These are phyloP conservation scores for Micromussa lordhowensis DNA, from an alignment of 92 coral and sea anemone species.

Conservation along the genomic window DNA sequence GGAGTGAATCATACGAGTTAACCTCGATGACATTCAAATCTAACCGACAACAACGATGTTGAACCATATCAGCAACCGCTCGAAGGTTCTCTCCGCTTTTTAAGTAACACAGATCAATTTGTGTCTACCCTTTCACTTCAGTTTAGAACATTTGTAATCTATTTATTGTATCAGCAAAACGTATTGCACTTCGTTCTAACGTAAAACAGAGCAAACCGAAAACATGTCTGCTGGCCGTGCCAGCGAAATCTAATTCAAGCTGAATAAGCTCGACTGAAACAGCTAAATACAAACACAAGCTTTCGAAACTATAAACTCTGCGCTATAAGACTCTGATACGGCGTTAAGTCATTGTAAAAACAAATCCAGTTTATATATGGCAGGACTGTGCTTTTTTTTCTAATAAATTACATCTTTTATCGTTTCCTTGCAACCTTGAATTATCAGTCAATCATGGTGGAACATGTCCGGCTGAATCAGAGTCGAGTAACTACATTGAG, in stretches of 20 bases:
- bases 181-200: no score
- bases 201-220: background rate
- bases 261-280: background rate
- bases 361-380: background rate
- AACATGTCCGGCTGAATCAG: background rate
- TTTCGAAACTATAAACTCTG: background rate
- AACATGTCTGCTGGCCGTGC: background rate
- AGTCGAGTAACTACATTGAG: background rate
- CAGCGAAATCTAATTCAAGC: background rate
- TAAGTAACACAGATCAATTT: no score
- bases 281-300: background rate
- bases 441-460: background rate
- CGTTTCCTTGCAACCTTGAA: background rate
- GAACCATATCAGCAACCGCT: no score
- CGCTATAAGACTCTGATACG: background rate
- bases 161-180: no score
- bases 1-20: no score
- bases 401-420: background rate
- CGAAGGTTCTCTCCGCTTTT: no score
- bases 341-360: background rate
- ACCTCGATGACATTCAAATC: no score
- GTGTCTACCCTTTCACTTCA: no score
- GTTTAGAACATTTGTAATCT: no score
- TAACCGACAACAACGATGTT: no score
- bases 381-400: background rate